Conservation (phyloP, 2,888 invertebrate species). For the Tetragonula carbonaria region DNA sequence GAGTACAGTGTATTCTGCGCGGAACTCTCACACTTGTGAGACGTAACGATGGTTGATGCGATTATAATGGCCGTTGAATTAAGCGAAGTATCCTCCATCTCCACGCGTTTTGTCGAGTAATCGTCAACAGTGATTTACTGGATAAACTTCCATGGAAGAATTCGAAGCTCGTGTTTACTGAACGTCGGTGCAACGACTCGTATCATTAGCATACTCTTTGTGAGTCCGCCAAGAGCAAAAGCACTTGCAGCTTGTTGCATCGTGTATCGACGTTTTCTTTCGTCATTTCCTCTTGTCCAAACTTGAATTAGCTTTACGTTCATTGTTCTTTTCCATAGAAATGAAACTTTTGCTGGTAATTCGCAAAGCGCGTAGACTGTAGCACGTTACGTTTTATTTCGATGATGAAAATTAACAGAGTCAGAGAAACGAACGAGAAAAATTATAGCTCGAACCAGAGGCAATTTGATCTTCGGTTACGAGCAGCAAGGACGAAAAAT, state of each 20-base stretch:
- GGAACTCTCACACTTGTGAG: no score
- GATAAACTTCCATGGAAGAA: conserved; percentile 42
- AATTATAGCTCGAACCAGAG: no score
- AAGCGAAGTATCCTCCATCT: conserved; percentile 23
- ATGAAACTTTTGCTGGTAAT: no score
- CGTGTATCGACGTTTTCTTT: conserved; percentile 61
- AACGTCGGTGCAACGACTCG: conserved; percentile 64
- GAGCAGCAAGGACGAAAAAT: background rate
- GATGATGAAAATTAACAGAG: no score
- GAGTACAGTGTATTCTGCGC: background rate
- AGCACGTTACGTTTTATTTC: no score
- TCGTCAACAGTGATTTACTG: conserved; percentile 47
- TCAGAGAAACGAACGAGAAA: no score
- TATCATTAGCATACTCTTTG: conserved; percentile 70
- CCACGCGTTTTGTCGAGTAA: conserved; percentile 28
- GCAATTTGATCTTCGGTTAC: no score
- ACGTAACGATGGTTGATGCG: background rate
- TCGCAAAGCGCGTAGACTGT: no score
- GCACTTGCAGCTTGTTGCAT: conserved; percentile 52
- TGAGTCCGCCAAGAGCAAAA: conserved; percentile 40
- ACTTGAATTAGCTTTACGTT: background rate
- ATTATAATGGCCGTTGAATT: background rate
- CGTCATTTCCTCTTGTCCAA: conserved; percentile 44
- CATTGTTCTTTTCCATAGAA: background rate
- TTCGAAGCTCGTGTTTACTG: conserved; percentile 56